Percentiles rank a stretch among this genome's conserved stretches.
These are phyloP conservation scores for Geotrypetes seraphini DNA, from an alignment of 2,797 vertebrate genomes.

Conservation along the genomic window DNA sequence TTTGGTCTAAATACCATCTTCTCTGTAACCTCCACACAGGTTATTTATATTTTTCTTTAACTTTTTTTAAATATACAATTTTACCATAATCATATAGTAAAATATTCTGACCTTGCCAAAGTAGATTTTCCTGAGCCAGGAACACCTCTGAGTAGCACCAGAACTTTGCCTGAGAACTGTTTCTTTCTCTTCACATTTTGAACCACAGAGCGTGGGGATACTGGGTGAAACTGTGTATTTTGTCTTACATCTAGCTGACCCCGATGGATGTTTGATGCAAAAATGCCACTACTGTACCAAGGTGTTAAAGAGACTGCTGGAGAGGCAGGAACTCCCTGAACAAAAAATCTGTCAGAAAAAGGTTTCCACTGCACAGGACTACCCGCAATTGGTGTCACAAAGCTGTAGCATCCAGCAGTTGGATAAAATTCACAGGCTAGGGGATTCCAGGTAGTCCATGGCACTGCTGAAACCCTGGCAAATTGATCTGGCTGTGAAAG, in stretches of 20 bases:
- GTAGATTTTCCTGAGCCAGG: constrained; percentile 94
- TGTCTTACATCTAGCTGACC: constrained; percentile 36
- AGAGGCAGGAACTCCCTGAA: constrained; percentile 45
- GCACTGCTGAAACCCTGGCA: constrained; percentile 15
- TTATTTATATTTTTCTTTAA: no score
- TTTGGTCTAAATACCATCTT: no score
- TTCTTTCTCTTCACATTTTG: constrained; percentile 48
- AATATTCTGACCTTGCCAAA: constrained; percentile 72
- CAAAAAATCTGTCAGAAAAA: constrained; percentile 17
- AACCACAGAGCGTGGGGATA: constrained; percentile 29
- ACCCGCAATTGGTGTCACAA: constrained; percentile 70
- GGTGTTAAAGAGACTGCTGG: constrained; percentile 54
- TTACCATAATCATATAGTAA: not conserved
- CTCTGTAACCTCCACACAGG: no score
- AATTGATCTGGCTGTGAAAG: constrained; percentile 14
- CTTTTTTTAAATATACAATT: no score
- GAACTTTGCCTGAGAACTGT: constrained; percentile 64
- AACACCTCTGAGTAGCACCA: constrained; percentile 87
- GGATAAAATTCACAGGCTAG: constrained; percentile 65
- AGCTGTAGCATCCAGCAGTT: constrained; percentile 40
- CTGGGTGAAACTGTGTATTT: constrained; percentile 34
- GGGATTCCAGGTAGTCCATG: constrained; percentile 60
- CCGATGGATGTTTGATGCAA: constrained; percentile 35
- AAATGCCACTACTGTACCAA: constrained; percentile 26
- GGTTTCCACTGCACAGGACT: constrained; percentile 51